These are phyloP conservation scores for Anabacerthia variegaticeps DNA, from an alignment of 2,797 vertebrate genomes.

Conservation along the genomic window DNA sequence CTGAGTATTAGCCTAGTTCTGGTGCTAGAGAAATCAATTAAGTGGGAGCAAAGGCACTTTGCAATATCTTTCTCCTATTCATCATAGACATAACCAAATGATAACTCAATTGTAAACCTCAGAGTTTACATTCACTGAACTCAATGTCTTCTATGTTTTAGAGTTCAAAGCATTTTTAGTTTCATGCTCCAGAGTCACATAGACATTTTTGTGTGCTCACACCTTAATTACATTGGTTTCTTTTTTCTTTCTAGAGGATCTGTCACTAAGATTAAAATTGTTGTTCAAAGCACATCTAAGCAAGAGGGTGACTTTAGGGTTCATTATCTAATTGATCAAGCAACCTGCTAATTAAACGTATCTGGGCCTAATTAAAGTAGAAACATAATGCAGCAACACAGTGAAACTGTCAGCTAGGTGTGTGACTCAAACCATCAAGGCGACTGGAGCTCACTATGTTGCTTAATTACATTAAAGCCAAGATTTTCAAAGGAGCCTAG, in stretches of 20 bases:
- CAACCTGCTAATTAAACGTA: constrained; percentile 76
- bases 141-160: neutral
- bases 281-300: constrained; percentile 67
- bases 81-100: neutral
- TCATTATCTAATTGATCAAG: constrained; percentile 75
- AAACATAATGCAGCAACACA: constrained; percentile 48
- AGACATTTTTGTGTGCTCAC: neutral
- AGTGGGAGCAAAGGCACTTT: neutral
- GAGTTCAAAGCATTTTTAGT: neutral
- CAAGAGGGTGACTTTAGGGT: constrained; percentile 71
- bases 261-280: constrained; percentile 49
- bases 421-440: neutral
- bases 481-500: neutral
- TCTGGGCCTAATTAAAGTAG: constrained; percentile 71
- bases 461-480: constrained; percentile 42
- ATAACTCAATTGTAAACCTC: neutral
- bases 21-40: neutral
- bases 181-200: neutral
- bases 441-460: neutral
- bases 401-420: constrained; percentile 42
- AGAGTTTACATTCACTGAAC: neutral
- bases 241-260: neutral
- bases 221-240: constrained; percentile 45
- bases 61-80: neutral
- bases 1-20: neutral